Base-by-base conservation (phyloP, 2,888 invertebrate species). In the Agrotis clavis region DNA sequence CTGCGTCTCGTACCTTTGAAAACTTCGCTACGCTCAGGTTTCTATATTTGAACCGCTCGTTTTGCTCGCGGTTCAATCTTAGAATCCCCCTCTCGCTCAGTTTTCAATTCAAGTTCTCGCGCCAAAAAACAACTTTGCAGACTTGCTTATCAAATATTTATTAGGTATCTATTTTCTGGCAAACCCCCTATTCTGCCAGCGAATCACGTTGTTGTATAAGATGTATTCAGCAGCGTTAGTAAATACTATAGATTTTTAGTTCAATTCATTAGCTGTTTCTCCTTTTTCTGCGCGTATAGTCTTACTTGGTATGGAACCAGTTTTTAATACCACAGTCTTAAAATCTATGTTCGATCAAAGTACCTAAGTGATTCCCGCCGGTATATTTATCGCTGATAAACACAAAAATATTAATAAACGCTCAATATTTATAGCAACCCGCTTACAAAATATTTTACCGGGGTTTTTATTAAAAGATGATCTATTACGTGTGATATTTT, bases 381-480 rank as follows among this genome's bases (percentile, higher is more conserved):
- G 25, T 47, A 47, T 41, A 25, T 48, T 19, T 41, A 57, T 61
- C 35, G 9, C 9, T 13, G n/a, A 48, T 76, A 74, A 13, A 9
- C 50, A 18, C 7, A 51, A 45, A 50, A 35, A 50, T 50, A n/a
- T 65, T 59, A 57, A 62, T 54, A 80, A 60, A 53, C 11, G n/a
- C 61, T 41, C 18, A 16, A 65, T 18, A 54, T 77, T 73, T 62
- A 64, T 45, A 16, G n/a, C 41, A 64, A 64, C 61, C 19, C 30
- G 50, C 66, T 30, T 69, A 57, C 19, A 60, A 51, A 78, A 75
- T 51, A 66, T 71, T 72, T 79, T 13, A 75, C 16, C 30, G 25
- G 6, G 35, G 30, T 50, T 65, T 70, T 77, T 30, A 56, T 60
- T 50, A 50, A 61, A 11, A 68, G 11, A 21, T 14, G 35, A 51